phyloP scores from a whole-genome alignment of 2,113 vertebrate genomes.

The Bos indicus region DNA sequence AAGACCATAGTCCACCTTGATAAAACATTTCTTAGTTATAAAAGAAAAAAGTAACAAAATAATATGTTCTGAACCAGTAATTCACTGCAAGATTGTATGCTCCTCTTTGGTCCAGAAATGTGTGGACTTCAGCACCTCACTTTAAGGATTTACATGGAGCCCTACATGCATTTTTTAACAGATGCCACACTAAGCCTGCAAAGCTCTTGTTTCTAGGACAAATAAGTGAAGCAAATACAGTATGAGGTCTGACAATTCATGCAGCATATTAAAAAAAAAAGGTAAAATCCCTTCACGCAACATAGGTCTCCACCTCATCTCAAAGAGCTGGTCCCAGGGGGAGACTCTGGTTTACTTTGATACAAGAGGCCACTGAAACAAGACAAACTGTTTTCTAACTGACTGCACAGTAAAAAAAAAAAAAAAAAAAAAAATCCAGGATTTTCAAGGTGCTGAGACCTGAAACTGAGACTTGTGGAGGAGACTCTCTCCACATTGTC shows the following conservation, averaged over 20 bases:
- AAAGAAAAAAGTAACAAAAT: background rate
- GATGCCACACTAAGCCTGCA: background rate
- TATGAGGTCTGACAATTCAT: background rate
- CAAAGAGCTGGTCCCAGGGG: background rate
- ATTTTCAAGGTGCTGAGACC: background rate
- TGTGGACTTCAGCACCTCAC: background rate
- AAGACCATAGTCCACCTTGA: background rate
- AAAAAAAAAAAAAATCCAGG: background rate
- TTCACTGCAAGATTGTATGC: background rate
- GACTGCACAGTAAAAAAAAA: background rate
- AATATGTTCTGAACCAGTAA: background rate
- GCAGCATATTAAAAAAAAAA: background rate
- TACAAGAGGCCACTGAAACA: background rate
- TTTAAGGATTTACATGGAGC: background rate
- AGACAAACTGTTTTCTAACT: background rate
- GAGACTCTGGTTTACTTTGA: background rate
- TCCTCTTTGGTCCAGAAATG: background rate
- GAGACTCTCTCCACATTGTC: background rate
- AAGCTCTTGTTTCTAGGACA: background rate
- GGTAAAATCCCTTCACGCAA: background rate
- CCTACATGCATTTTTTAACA: background rate
- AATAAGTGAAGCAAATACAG: background rate
- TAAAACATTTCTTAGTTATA: background rate
- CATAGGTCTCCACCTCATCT: background rate
- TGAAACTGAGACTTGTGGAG: too few species aligned